Conservation (phyloP, 2,797 vertebrate genomes). For the Sciaenops ocellatus region DNA sequence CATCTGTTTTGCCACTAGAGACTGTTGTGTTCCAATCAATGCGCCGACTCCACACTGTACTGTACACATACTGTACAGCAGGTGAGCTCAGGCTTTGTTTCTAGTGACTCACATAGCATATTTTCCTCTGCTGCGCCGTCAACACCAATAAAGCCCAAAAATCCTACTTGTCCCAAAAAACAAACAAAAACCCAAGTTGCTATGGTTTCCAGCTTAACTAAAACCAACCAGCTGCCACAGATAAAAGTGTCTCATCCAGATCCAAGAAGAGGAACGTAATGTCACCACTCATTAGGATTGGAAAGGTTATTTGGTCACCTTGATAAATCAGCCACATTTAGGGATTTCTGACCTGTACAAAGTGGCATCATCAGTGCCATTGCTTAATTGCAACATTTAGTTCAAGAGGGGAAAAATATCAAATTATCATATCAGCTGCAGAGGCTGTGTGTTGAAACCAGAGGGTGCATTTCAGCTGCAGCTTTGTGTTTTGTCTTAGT, state of each 20-base stretch:
- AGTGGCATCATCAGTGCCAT: slow-evolving; percentile 19
- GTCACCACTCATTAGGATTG: slow-evolving; percentile 48
- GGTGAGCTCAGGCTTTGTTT: slow-evolving; percentile 2
- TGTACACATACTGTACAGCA: slow-evolving; percentile 5
- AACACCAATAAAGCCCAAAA: background rate
- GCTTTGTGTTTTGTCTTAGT: background rate
- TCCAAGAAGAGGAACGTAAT: slow-evolving; percentile 44
- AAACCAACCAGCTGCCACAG: slow-evolving; percentile 23
- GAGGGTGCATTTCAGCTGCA: slow-evolving; percentile 19
- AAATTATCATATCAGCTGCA: slow-evolving; percentile 17
- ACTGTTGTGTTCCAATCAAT: slow-evolving; percentile 74
- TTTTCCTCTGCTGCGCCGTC: background rate
- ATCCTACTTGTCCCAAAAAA: background rate
- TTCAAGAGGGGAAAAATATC: slow-evolving; percentile 29
- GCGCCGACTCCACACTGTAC: background rate
- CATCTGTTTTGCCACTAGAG: slow-evolving; percentile 75
- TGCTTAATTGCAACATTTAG: slow-evolving; percentile 45
- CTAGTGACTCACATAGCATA: background rate
- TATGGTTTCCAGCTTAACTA: slow-evolving; percentile 17
- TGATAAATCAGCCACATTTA: slow-evolving; percentile 17
- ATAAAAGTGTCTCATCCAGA: background rate
- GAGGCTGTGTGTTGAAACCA: slow-evolving; percentile 13
- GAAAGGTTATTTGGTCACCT: slow-evolving; percentile 45
- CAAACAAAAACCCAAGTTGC: slow-evolving; percentile 1
- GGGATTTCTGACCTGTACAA: slow-evolving; percentile 45